A percentile compares a stretch with the other conserved stretches of the same genome.
Evolutionary conservation across 2,888 invertebrate species (phyloP).

Genomic region (Craniophora ligustri): DNA sequence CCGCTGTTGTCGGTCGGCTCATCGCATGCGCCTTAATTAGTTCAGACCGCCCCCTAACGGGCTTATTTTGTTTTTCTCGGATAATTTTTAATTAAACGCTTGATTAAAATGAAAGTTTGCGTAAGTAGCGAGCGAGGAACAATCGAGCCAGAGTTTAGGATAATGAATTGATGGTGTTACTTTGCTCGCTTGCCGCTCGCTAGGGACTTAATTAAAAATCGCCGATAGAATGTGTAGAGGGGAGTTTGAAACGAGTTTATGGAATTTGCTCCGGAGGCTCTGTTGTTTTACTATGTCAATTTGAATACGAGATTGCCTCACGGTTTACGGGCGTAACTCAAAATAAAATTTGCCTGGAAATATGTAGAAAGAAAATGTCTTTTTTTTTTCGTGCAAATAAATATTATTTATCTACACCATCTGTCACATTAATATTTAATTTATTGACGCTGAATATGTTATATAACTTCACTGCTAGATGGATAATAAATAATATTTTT

Average conservation of each 20-base stretch:
- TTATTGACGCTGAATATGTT: conserved; percentile 16
- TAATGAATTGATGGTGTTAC: conserved; percentile 89
- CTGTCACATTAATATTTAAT: conserved; percentile 35
- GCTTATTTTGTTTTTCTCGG: conserved; percentile 89
- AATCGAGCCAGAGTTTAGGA: conserved; percentile 88
- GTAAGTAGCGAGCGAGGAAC: conserved; percentile 88
- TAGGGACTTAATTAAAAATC: conserved; percentile 88
- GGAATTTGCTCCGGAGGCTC: conserved; percentile 83
- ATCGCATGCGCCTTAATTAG: conserved; percentile 88
- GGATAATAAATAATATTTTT: background rate
- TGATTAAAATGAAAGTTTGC: conserved; percentile 89
- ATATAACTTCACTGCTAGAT: background rate
- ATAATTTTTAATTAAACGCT: conserved; percentile 89
- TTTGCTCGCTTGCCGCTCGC: conserved; percentile 85
- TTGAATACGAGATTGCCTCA: conserved; percentile 85
- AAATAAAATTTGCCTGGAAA: conserved; percentile 49
- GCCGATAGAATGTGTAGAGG: conserved; percentile 88
- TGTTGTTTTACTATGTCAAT: conserved; percentile 88
- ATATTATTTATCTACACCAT: conserved; percentile 22
- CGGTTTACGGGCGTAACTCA: conserved; percentile 57
- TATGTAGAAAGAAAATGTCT: conserved; percentile 30
- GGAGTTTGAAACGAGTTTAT: conserved; percentile 87
- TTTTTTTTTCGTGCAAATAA: conserved; percentile 23
- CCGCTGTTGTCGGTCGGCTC: conserved; percentile 79
- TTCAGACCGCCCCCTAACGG: conserved; percentile 87